Base-by-base conservation (phyloP, 2,797 vertebrate genomes). In the Tragopan temminckii region DNA sequence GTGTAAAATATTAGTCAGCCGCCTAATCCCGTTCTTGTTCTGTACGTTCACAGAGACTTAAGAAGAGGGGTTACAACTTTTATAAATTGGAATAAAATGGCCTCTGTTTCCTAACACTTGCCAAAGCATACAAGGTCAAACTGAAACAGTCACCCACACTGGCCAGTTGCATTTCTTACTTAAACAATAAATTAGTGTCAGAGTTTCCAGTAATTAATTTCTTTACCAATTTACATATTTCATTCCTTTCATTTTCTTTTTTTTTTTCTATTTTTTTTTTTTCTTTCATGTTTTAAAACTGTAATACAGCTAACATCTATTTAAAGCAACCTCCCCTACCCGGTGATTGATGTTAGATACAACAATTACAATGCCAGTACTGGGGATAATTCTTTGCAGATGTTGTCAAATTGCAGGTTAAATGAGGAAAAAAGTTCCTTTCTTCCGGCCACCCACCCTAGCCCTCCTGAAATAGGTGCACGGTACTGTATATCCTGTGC, bases 301-400 rank as follows among this genome's bases (percentile, higher is more conserved):
- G 95, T 97, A 97, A 97, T 75, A 84, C 98, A 96, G 97, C 98
- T 98, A 98, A 97, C 97, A 85, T 98, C 97, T 98, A 97, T 98
- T 98, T 98, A 98, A 98, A 98, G 98, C 96, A 98, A 98, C 98
- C 98, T 98, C 96, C 91, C 66, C 48, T 97, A 96, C 91, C 92
- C 88, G 14, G 97, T 98, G 98, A 98, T 98, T 99, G 98, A 98
- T 98, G 98, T 98, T 98, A 98, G 98, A 98, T 98, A 98, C 97
- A 98, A 98, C 98, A 98, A 99, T 99, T 99, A 98, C 96, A 96
- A 97, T 98, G 97, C 97, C 97, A 97, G 97, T 97, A 96, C 98
- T 97, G 93, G 97, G 97, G 98, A 98, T 99, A 99, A 99, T 99
- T 99, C 98, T 97, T 97, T 98, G 97, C 99, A 99, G 98, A 99